Evolutionary conservation across 2,888 invertebrate genomes (phyloP), one percentile per base, ranked within the genome.

Genomic region (Unio delphinus): DNA sequence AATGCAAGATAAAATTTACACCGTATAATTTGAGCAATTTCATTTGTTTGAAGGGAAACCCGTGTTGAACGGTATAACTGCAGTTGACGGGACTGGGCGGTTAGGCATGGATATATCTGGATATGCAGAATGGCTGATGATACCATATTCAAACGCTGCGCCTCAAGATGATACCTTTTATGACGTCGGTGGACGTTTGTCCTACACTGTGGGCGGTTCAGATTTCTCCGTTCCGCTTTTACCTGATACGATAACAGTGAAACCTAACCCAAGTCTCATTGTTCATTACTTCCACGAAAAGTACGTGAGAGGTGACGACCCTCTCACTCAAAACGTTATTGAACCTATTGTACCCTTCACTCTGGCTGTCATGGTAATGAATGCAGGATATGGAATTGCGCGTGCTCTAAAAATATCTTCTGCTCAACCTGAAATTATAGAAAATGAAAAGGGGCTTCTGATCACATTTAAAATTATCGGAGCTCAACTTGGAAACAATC

Each of bases 361-460:
- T 54, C 72, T 83, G n/a, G 81, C 77, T 26, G 75, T 83, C 0
- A 71, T 80, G 64, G 73, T 83, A 0, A 73, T 67, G 57, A 83
- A 83, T 66, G 59, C 63, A 11, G 83, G 83, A 1, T 76, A 79
- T 68, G 82, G 83, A 11, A 23, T 73, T 20, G 83, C 83, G 7
- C 72, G 71, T 15, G 73, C 75, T 23, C 57, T 83, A 20, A 69
- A 74, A 61, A 81, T 83, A 30, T 74, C 81, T 15, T 83, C 83
- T 17, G 80, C 76, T n/a, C 82, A 83, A 64, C 83, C 83, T 11
- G 80, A 83, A 69, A 83, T 83, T 54, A 79, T 83, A 54, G 83
- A 83, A 70, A 83, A 83, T 61, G 80, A 83, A 54, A 83, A 83
- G 66, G 82, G 83, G n/a, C 64, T 83, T 23, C 64, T 82, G 15